Percentiles rank a stretch among this genome's conserved stretches.
These are phyloP conservation scores for Nannobrachium achirus DNA, from an alignment of 2,113 vertebrate species.

Conservation along the genomic window DNA sequence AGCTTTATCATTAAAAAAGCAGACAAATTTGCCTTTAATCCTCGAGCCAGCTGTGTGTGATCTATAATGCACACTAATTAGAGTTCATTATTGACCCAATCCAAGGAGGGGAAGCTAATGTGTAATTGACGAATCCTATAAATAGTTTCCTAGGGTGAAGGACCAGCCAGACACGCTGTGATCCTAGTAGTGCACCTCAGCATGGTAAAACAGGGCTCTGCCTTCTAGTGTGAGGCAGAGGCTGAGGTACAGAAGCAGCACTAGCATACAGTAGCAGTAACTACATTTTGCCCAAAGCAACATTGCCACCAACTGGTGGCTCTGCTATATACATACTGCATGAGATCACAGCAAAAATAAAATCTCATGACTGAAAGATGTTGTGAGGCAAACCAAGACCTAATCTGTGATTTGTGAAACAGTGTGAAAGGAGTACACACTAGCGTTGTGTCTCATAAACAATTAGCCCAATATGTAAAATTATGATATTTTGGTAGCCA, in stretches of 20 bases:
- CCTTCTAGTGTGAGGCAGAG: background rate
- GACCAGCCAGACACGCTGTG: background rate
- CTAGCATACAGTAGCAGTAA: conserved; percentile 22
- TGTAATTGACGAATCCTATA: too few species aligned
- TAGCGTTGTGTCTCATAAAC: too few species aligned
- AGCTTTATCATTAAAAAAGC: conserved; percentile 4
- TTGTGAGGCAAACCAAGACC: too few species aligned
- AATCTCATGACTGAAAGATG: too few species aligned
- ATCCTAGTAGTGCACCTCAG: background rate
- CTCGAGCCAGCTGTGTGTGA: too few species aligned
- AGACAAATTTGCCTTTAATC: background rate
- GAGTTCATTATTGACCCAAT: background rate
- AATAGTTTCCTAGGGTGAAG: background rate
- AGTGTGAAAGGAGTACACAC: too few species aligned
- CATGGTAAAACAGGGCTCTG: background rate
- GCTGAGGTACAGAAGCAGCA: conserved; percentile 4
- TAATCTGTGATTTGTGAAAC: too few species aligned
- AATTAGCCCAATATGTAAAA: too few species aligned
- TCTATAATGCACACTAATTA: background rate
- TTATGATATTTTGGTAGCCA: too few species aligned
- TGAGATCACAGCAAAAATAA: too few species aligned
- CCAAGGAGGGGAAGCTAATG: background rate
- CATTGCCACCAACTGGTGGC: conserved; percentile 77
- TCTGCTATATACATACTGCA: conserved; percentile 20
- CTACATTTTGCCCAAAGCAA: conserved; percentile 66